Evolutionary conservation across 2,797 vertebrate species (phyloP).

Genomic region (Sciaenops ocellatus): DNA sequence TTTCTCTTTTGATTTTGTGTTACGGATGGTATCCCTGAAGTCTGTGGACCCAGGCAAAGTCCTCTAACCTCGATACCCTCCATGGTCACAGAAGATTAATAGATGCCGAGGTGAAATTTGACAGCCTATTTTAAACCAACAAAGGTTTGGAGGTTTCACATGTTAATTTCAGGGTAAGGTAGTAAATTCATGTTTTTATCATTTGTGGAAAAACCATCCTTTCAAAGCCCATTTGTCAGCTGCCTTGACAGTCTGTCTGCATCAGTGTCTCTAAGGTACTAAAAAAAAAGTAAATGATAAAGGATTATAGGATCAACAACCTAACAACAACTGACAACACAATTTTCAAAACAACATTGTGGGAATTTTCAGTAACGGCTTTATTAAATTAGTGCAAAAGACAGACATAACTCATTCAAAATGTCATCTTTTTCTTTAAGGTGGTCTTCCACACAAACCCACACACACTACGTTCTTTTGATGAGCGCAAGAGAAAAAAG

Average conservation of each 20-base stretch:
- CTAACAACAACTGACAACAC: neutral
- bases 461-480: slow-evolving; percentile 72
- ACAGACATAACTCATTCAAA: slow-evolving; percentile 89
- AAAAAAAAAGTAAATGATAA: neutral
- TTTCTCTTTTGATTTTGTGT: neutral
- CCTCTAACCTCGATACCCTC: slow-evolving; percentile 1
- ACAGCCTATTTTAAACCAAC: slow-evolving; percentile 12
- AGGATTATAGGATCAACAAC: neutral
- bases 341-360: slow-evolving; percentile 59
- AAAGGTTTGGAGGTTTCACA: neutral
- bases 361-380: slow-evolving; percentile 88
- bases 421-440: slow-evolving; percentile 85
- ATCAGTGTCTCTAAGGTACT: neutral
- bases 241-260: neutral
- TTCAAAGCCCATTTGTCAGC: neutral
- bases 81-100: slow-evolving; percentile 5
- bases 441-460: slow-evolving; percentile 79
- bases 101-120: slow-evolving; percentile 2
- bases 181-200: neutral
- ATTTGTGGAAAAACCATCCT: neutral
- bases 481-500: slow-evolving; percentile 76
- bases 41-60: neutral
- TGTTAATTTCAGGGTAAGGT: neutral
- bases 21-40: neutral
- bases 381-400: slow-evolving; percentile 94